Conservation (phyloP, 2,113 vertebrate genomes). For the Sisor rabdophorus region DNA sequence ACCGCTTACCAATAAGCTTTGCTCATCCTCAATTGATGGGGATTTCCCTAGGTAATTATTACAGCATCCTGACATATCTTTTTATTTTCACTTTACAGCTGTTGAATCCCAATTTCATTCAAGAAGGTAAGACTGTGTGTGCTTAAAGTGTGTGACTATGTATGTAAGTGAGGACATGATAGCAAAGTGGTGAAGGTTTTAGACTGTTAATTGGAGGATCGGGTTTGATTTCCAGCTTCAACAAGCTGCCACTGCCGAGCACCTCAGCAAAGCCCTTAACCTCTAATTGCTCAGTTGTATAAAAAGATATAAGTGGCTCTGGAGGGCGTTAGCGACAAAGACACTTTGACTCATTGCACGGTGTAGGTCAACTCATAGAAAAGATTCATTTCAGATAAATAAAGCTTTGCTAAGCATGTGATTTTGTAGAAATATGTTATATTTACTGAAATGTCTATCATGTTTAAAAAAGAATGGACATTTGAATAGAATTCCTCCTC, state of each 20-base stretch:
- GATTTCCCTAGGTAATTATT: neutral
- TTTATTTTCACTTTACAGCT: conserved; percentile 78
- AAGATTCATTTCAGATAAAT: neutral
- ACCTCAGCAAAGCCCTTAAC: too few relatives aligned
- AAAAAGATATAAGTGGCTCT: too few relatives aligned
- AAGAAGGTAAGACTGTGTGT: conserved; percentile 86
- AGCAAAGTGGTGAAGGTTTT: too few relatives aligned
- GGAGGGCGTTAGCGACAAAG: too few relatives aligned
- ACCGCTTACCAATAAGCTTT: neutral
- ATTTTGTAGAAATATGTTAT: neutral
- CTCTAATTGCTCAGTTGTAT: too few relatives aligned
- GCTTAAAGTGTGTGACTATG: neutral
- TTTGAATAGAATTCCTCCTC: neutral
- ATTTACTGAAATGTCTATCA: too few relatives aligned
- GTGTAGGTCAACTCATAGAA: neutral
- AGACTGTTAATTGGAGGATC: too few relatives aligned
- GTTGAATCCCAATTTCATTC: conserved; percentile 98
- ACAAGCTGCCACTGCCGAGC: too few relatives aligned
- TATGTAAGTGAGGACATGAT: neutral
- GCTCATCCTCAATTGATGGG: conserved; percentile 16
- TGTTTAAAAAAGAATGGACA: neutral
- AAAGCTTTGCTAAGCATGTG: neutral
- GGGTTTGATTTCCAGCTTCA: too few relatives aligned
- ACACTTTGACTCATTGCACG: neutral
- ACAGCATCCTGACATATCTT: neutral